phyloP scores from a whole-genome alignment of 2,797 vertebrate genomes.

The Capromys pilorides region DNA sequence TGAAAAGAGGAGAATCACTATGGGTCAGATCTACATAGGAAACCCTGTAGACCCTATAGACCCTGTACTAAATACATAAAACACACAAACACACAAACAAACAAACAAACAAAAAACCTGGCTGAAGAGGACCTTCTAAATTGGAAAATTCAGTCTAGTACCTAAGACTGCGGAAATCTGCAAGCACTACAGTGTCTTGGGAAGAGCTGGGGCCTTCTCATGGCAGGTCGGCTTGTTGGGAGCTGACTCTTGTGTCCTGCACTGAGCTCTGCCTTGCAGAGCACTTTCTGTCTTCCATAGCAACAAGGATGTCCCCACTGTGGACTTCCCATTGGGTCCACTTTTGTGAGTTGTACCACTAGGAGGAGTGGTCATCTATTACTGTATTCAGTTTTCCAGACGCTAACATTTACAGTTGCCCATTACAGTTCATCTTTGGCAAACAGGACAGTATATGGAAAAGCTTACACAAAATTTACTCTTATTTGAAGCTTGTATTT shows the following conservation, averaged over 20 bases:
- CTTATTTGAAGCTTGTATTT: not conserved
- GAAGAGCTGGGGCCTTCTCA: not conserved
- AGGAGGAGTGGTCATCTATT: not conserved
- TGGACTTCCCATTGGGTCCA: not conserved
- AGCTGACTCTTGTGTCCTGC: not conserved
- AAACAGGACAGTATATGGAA: slow-evolving; percentile 38
- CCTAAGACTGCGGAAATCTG: not conserved
- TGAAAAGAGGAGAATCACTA: too few species aligned
- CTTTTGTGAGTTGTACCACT: slow-evolving; percentile 7
- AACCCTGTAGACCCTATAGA: too few species aligned
- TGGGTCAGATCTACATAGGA: too few species aligned
- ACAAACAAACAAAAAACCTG: too few species aligned
- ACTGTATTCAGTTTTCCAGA: slow-evolving; percentile 47
- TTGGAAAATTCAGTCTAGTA: not conserved
- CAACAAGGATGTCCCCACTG: not conserved
- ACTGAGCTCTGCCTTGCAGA: not conserved
- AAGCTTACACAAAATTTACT: slow-evolving; percentile 19
- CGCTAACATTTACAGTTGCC: slow-evolving; percentile 57
- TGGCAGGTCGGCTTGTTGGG: not conserved
- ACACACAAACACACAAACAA: too few species aligned
- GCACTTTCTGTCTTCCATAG: not conserved
- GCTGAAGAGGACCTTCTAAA: not conserved
- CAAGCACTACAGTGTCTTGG: not conserved
- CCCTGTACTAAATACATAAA: too few species aligned
- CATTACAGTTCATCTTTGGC: slow-evolving; percentile 9